Evolutionary conservation across 2,888 invertebrate genomes (phyloP).

Genomic region (Yponomeuta cagnagella): DNA sequence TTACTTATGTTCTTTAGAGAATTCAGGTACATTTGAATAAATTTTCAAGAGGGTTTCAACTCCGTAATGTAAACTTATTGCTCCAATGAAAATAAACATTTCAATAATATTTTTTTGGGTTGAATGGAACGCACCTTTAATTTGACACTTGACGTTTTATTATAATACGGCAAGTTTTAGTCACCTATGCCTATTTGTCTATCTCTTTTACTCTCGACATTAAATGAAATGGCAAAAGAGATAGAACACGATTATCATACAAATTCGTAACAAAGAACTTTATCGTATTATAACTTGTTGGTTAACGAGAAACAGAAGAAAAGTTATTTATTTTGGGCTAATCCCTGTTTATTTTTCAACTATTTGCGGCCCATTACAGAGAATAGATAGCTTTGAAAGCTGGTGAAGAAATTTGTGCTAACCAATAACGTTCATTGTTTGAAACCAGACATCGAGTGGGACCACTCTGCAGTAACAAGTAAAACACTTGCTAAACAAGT

Average conservation of each 20-base stretch:
- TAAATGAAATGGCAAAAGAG: background rate
- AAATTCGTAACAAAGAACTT: background rate
- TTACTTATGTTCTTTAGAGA: too few relatives aligned
- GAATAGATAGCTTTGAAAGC: background rate
- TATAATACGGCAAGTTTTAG: slow-evolving; percentile 33
- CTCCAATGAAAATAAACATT: too few relatives aligned
- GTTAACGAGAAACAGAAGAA: slow-evolving; percentile 3
- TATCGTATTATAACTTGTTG: background rate
- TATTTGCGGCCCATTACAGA: background rate
- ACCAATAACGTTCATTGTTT: background rate
- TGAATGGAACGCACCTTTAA: background rate
- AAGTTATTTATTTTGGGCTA: background rate
- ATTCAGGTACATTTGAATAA: too few relatives aligned
- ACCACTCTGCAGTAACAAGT: background rate
- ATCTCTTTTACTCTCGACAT: background rate
- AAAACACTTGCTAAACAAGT: slow-evolving; percentile 60
- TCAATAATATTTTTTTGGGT: background rate
- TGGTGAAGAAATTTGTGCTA: background rate
- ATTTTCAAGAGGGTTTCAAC: too few relatives aligned
- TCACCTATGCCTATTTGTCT: slow-evolving; percentile 6
- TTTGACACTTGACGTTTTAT: slow-evolving; percentile 47
- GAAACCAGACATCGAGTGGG: background rate
- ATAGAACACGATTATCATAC: slow-evolving; percentile 8
- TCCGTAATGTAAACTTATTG: too few relatives aligned
- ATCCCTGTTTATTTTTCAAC: background rate